Conservation (phyloP, 2,888 invertebrate species). For the Dinocampus coccinellae region DNA sequence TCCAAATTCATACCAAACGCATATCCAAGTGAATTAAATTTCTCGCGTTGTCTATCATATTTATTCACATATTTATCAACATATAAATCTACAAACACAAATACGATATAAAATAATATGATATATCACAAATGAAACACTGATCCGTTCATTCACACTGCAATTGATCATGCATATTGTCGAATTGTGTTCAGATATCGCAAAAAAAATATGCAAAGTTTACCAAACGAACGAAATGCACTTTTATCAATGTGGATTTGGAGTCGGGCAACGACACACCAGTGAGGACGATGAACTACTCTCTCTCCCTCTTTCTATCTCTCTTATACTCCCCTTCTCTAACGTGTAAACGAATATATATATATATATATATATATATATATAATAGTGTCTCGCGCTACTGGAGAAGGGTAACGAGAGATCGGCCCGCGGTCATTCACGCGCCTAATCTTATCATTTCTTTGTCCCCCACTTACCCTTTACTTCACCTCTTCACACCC, state of each 20-base stretch:
- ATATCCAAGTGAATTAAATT: neutral
- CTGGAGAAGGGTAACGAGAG: conserved; percentile 15
- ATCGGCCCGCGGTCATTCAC: conserved; percentile 29
- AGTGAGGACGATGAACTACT: conserved; percentile 53
- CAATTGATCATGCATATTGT: conserved; percentile 1
- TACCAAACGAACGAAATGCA: conserved; percentile 53
- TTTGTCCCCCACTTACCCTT: neutral
- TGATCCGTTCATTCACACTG: conserved; percentile 30
- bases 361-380: neutral
- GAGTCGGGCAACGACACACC: conserved; percentile 41
- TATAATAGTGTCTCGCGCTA: conserved; percentile 18
- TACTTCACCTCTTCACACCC: neutral
- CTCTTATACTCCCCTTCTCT: conserved; percentile 24
- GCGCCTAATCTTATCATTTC: conserved; percentile 11
- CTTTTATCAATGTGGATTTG: conserved; percentile 56
- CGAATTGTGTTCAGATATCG: conserved; percentile 25
- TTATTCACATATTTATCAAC: neutral
- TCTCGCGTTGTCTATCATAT: neutral
- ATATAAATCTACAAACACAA: conserved; percentile 10
- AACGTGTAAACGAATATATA: neutral
- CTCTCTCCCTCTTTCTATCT: neutral
- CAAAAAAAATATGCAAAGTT: conserved; percentile 50
- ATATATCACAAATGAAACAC: neutral
- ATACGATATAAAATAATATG: neutral
- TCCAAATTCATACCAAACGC: conserved; percentile 23